Conservation (phyloP, 2,113 vertebrate species). For the Myxocyprinus asiaticus region DNA sequence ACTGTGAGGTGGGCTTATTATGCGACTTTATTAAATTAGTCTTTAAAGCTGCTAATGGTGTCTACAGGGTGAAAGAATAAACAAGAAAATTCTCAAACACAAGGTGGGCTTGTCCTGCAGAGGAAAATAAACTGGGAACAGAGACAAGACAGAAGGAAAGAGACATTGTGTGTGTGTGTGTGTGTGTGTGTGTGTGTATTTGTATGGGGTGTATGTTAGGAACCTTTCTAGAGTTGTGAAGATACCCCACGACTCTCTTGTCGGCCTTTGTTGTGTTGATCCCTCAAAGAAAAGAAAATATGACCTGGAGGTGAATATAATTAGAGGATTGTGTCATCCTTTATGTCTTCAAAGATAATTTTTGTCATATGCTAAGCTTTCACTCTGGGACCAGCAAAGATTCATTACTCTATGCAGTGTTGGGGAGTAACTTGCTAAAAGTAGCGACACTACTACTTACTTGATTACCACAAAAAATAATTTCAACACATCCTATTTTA, state of each 20-base stretch:
- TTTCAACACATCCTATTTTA: too few species aligned
- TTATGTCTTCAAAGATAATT: neutral
- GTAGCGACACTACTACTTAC: too few species aligned
- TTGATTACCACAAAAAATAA: too few species aligned
- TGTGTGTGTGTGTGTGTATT: neutral
- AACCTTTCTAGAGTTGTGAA: neutral
- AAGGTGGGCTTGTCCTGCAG: constrained; percentile 16
- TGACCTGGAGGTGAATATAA: constrained; percentile 8
- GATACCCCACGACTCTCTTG: neutral
- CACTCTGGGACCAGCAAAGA: too few species aligned
- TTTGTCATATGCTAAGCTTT: too few species aligned
- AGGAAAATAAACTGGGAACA: constrained; percentile 22
- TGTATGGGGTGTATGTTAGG: too few species aligned
- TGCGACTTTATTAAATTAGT: constrained; percentile 26
- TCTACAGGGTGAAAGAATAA: constrained; percentile 30
- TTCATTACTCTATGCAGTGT: too few species aligned
- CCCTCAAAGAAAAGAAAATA: constrained; percentile 1
- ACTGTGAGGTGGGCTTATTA: constrained; percentile 11
- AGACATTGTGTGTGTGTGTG: neutral
- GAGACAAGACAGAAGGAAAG: too few species aligned
- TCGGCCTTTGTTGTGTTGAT: neutral
- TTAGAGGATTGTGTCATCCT: neutral
- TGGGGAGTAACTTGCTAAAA: too few species aligned
- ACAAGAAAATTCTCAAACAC: constrained; percentile 9
- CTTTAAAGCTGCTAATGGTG: constrained; percentile 38